Percentiles rank a stretch among this genome's conserved stretches.
phyloP scores from a whole-genome alignment of 53 echinoderm and acorn worm genomes.

The Paelopatides confundens region DNA sequence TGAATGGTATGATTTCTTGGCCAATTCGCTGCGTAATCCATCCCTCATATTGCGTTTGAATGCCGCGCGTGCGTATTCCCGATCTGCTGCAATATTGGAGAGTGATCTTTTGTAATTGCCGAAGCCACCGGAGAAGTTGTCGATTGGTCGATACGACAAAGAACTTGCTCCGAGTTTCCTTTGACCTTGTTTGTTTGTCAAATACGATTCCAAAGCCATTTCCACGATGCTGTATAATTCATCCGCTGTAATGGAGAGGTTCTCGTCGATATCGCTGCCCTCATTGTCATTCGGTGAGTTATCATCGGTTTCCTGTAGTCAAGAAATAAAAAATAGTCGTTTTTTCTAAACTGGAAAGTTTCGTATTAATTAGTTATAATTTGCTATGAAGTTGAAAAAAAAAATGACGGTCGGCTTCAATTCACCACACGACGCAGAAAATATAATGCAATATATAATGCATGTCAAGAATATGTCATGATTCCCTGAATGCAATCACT shows the following conservation, averaged over 20 bases:
- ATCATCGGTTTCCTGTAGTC: not conserved
- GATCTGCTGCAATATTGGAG: not conserved
- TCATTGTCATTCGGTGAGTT: not conserved
- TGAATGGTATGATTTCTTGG: not conserved
- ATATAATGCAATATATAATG: too few species aligned
- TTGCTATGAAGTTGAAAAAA: too few species aligned
- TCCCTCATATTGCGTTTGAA: constrained; percentile 21
- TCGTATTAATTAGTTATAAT: too few species aligned
- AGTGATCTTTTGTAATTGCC: not conserved
- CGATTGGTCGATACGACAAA: not conserved
- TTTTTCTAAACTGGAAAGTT: too few species aligned
- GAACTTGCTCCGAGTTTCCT: not conserved
- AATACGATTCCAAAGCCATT: not conserved
- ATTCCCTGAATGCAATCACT: too few species aligned
- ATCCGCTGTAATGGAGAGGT: not conserved
- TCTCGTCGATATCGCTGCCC: not conserved
- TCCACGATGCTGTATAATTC: not conserved
- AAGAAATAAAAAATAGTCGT: too few species aligned
- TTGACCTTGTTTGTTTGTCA: not conserved
- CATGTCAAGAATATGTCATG: too few species aligned
- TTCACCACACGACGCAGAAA: too few species aligned
- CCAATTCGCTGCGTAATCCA: not conserved
- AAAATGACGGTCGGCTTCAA: too few species aligned
- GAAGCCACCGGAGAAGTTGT: not conserved
- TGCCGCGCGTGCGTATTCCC: constrained; percentile 25